phyloP scores from a whole-genome alignment of 2,797 vertebrate species.

The Atherinosoma microstoma region DNA sequence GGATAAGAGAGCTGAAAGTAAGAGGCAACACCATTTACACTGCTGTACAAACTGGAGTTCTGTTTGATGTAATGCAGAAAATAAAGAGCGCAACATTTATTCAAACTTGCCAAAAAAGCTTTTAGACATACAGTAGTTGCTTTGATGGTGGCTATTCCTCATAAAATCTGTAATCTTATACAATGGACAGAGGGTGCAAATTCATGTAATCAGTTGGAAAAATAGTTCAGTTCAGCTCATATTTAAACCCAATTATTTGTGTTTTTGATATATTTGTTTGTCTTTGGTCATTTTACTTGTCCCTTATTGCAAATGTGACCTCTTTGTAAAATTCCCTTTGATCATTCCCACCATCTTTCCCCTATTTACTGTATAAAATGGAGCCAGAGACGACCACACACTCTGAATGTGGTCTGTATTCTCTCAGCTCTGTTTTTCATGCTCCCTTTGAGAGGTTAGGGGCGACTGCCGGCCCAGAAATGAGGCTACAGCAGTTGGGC shows the following conservation, averaged over 20 bases:
- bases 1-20: background rate
- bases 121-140: background rate
- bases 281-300: slow-evolving; percentile 22
- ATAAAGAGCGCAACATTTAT: background rate
- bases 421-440: slow-evolving; percentile 48
- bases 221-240: background rate
- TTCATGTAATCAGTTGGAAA: background rate
- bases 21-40: background rate
- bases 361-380: slow-evolving; percentile 53
- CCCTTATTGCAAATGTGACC: slow-evolving; percentile 15
- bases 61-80: background rate
- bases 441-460: slow-evolving; percentile 53
- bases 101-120: background rate
- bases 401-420: slow-evolving; percentile 44
- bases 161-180: background rate
- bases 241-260: background rate
- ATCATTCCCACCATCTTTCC: slow-evolving; percentile 25
- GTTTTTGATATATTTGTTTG: slow-evolving; percentile 8
- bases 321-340: slow-evolving; percentile 17
- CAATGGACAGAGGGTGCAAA: background rate
- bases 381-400: slow-evolving; percentile 32
- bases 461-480: slow-evolving; percentile 52
- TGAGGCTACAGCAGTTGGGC: slow-evolving; percentile 66
- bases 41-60: background rate
- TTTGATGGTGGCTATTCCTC: slow-evolving; percentile 2